Evolutionary conservation across 2,888 invertebrate genomes (phyloP).

Genomic region (Dicranocentrus wangi): DNA sequence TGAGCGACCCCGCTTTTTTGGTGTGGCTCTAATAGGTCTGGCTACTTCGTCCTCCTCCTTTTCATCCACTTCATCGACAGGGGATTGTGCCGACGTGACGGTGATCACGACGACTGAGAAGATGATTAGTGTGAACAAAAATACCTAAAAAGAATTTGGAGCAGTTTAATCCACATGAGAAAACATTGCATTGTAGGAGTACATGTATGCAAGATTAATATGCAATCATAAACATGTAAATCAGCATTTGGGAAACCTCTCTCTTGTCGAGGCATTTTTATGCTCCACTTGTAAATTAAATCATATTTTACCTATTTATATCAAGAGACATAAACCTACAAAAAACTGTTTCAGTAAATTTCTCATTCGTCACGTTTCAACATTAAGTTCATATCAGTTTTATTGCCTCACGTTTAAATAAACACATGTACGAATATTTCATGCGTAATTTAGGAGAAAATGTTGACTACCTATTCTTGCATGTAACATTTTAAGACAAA

Average conservation of each 20-base stretch:
- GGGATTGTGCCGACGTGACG: constrained; percentile 9
- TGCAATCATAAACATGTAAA: background rate
- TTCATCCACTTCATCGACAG: constrained; percentile 42
- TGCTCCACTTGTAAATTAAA: constrained; percentile 48
- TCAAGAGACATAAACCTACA: constrained; percentile 50
- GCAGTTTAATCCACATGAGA: background rate
- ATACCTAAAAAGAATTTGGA: constrained; percentile 18
- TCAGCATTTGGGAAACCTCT: background rate
- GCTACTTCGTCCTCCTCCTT: constrained; percentile 33
- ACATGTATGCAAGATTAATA: no score
- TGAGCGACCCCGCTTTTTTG: constrained; percentile 9
- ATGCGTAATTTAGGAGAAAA: no score
- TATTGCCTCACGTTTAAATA: constrained; percentile 6
- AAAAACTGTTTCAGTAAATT: constrained; percentile 39
- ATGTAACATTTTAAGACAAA: no score
- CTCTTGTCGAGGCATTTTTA: constrained; percentile 10
- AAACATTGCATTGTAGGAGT: background rate
- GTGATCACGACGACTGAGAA: background rate
- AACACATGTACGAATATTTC: no score
- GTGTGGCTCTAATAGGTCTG: constrained; percentile 47
- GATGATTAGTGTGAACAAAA: constrained; percentile 2
- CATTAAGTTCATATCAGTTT: constrained; percentile 19
- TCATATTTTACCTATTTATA: constrained; percentile 17
- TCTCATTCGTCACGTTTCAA: constrained; percentile 39
- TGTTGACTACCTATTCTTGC: no score